Conservation (phyloP, 2,888 invertebrate species). For the Gymnoscelis rufifasciata region DNA sequence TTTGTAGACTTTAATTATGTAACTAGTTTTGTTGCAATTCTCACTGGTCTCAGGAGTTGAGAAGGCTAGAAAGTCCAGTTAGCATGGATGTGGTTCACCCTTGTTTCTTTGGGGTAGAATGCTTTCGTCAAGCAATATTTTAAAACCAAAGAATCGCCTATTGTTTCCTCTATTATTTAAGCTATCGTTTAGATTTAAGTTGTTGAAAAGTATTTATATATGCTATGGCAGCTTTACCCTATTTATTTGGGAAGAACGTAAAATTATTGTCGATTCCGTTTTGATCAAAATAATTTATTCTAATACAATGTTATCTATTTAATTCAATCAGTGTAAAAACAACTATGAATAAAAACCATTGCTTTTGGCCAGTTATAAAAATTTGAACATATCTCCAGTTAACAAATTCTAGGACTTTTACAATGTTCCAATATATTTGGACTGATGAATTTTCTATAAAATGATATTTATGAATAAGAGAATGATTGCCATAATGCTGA, state of each 20-base stretch:
- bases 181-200: slow-evolving; percentile 18
- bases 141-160: slow-evolving; percentile 56
- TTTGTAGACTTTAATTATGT: slow-evolving; percentile 34
- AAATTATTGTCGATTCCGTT: no score
- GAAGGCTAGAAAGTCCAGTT: slow-evolving; percentile 2
- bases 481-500: slow-evolving; percentile 18
- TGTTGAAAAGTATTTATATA: slow-evolving; percentile 16
- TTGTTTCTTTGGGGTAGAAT: slow-evolving; percentile 34
- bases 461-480: no score
- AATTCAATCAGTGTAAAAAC: no score
- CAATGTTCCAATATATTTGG: neutral
- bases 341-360: no score
- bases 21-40: slow-evolving; percentile 1
- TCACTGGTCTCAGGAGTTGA: neutral
- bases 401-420: neutral
- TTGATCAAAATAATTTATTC: no score
- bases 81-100: slow-evolving; percentile 23
- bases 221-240: slow-evolving; percentile 13
- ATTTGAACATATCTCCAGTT: neutral
- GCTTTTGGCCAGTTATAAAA: neutral
- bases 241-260: neutral
- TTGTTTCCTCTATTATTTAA: slow-evolving; percentile 26
- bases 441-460: neutral
- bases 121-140: slow-evolving; percentile 42
- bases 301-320: no score